Evolutionary conservation across 2,113 vertebrate species (phyloP), one percentile per base, ranked within the genome.

Genomic region (Oriolus oriolus): DNA sequence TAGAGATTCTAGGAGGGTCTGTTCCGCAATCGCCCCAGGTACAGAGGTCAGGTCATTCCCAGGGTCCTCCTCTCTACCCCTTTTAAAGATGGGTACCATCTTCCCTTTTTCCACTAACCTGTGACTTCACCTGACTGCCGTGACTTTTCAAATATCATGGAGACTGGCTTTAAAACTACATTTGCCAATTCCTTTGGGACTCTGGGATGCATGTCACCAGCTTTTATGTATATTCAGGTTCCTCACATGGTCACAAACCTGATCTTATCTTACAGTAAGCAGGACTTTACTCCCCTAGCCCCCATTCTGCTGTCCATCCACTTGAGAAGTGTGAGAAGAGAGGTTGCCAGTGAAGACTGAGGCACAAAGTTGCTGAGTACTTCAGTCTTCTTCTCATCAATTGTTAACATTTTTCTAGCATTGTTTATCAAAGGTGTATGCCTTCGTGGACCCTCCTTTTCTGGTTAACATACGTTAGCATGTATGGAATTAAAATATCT

Each of bases 341-440:
- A n/a, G 33, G 13, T 16, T 42, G 17, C 11, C 4, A 3, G 8
- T 17, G 28, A 82, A 66, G 7, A 60, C 10, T 33, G 44, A 37
- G 10, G 33, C 13, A 74, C 26, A n/a, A 60, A n/a, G 3, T 4
- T 20, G 9, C 41, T 41, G 26, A 47, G 11, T 22, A 31, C 21
- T 33, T 68, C 61, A 60, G 6, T 24, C 28, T 39, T 26, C 27
- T 74, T 24, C 24, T 76, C 24, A 82, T 10, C 15, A 33, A 26
- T 12, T 45, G 11, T 26, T 26, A n/a, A 44, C 9, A 16, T 39
- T 82, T 41, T 68, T 41, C 13, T 20, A 47, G 21, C 5, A 21
- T 6, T 31, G 28, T 45, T 68, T 41, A 45, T 41, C 45, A 68
- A 16, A 45, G 13, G 24, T 6, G 1, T 30, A 21, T 0, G 1